Base-by-base conservation (phyloP, 2,113 vertebrate genomes). In the Tringa solitaria region DNA sequence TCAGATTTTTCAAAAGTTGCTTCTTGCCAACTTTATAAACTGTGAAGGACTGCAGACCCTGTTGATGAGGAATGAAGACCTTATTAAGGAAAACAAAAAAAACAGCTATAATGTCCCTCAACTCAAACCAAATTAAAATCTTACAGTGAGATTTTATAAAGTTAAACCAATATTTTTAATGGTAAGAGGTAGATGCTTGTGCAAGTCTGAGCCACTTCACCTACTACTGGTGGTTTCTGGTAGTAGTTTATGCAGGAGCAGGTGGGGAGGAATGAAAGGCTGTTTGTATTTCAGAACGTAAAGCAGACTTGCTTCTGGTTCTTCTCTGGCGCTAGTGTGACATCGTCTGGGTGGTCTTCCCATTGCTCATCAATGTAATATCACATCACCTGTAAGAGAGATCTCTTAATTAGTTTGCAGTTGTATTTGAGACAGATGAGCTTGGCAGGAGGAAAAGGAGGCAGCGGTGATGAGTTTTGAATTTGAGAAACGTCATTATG, bases 251-350 rank as follows among this genome's bases (percentile, higher is more conserved):
- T 74, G 64, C 23, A 30, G 57, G 61, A 93, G 84, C 94, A 96
- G 89, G 80, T 96, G 80, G 67, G 79, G 24, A 70, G 60, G 60
- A 78, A 51, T 87, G 75, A 93, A 87, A 87, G 56, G n/a, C 33
- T 84, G 26, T 91, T 68, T 91, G 56, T 89, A 23, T 50, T 80
- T 89, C 72, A 64, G 64, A 89, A 84, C 13, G 22, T 75, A 81
- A 95, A 89, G 57, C 84, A 95, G 89, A 37, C 21, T 90, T 77
- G 45, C 76, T 92, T 93, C 94, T 96, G 93, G 76, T 89, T 93
- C 91, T 92, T 87, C 89, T 93, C 90, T 87, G 83, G 83, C 43
- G 21, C 54, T 33, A 27, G 37, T 67, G 41, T 95, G 86, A 89
- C 56, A 60, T 74, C 3, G 0, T 83, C 54, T 94, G 93, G 93